These are phyloP conservation scores for Herpailurus yagouaroundi DNA, from an alignment of 2,113 vertebrate genomes.

Conservation along the genomic window DNA sequence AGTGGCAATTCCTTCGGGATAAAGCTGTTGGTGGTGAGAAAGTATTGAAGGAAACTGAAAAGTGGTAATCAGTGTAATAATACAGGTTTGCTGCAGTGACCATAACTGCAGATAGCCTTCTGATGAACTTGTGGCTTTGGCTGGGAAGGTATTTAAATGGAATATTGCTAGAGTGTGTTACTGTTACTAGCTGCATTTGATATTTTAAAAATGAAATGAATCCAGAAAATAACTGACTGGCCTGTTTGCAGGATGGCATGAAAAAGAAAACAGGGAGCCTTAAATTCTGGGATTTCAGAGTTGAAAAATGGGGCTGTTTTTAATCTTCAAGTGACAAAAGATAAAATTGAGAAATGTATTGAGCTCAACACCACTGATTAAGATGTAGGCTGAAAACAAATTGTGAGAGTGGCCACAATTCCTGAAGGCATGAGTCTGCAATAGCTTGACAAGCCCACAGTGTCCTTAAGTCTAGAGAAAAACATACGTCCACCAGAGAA, in stretches of 20 bases:
- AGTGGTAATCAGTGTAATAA: not conserved
- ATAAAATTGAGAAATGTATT: not conserved
- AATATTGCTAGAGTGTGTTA: not conserved
- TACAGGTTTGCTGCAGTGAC: not conserved
- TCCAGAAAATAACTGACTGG: not conserved
- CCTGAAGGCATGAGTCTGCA: not conserved
- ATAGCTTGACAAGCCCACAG: not conserved
- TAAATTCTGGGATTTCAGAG: not conserved
- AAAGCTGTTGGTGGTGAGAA: not conserved
- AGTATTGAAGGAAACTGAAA: not conserved
- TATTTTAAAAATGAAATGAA: constrained; percentile 17
- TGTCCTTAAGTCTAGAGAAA: not conserved
- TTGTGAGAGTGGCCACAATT: not conserved
- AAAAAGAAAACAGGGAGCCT: not conserved
- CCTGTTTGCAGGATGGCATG: not conserved
- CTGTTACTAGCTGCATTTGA: not conserved
- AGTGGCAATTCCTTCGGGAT: not conserved
- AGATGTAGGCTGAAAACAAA: not conserved
- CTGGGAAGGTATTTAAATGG: not conserved
- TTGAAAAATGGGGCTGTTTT: constrained; percentile 26
- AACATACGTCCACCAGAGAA: not conserved
- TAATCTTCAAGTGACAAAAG: not conserved
- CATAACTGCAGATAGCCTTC: not conserved
- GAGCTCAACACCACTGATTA: not conserved
- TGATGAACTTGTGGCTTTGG: not conserved